Conservation (phyloP, 1,140 invertebrate genomes). For the Archivesica marissinica region DNA sequence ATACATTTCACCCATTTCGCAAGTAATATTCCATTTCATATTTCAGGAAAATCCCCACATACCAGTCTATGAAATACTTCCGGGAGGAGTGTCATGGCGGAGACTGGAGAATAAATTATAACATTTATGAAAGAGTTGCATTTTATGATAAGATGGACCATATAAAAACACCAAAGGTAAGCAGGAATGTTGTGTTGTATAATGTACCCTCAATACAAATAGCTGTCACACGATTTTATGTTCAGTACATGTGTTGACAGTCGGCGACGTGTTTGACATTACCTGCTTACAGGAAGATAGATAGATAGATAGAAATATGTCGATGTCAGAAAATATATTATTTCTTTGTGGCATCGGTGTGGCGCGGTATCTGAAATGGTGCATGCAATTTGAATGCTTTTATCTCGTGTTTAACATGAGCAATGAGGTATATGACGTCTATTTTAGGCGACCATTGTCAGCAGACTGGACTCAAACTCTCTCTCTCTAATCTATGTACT, state of each 20-base stretch:
- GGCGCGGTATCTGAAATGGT: background rate
- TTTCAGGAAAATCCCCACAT: background rate
- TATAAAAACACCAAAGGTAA: constrained; percentile 69
- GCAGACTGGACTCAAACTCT: too few relatives aligned
- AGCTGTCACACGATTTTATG: background rate
- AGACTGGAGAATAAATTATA: constrained; percentile 48
- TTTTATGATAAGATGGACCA: constrained; percentile 51
- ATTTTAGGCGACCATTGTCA: too few relatives aligned
- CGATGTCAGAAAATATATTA: background rate
- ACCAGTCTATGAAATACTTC: constrained; percentile 30
- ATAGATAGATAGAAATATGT: background rate
- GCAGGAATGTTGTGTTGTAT: background rate
- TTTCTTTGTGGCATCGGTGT: background rate
- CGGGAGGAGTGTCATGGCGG: constrained; percentile 67
- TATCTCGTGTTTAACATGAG: too few relatives aligned
- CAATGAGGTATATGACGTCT: too few relatives aligned
- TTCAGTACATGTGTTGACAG: background rate
- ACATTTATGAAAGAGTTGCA: background rate
- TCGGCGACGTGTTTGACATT: background rate
- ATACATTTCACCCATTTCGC: too few relatives aligned
- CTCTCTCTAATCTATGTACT: too few relatives aligned
- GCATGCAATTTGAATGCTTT: too few relatives aligned
- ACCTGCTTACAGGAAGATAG: background rate
- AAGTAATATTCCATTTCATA: too few relatives aligned
- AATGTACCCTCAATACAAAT: too few relatives aligned